Percentiles rank a stretch among this genome's conserved stretches.
These are phyloP conservation scores for Drosophila insularis DNA, from an alignment of 1,140 invertebrate genomes.

Conservation along the genomic window DNA sequence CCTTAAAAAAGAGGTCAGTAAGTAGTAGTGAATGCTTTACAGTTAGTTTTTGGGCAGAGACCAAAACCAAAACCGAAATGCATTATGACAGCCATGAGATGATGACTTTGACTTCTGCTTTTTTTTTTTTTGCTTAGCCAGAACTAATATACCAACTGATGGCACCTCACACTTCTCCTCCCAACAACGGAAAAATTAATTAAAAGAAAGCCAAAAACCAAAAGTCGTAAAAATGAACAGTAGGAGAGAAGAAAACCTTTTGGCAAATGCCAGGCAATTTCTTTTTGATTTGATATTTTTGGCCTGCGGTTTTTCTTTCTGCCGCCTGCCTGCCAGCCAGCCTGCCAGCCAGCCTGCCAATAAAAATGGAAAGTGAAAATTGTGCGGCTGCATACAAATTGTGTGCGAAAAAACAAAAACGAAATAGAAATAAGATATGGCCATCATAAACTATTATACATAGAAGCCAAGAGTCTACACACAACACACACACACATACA, in stretches of 20 bases:
- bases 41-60: conserved; percentile 74
- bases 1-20: conserved; percentile 72
- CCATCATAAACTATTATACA: conserved; percentile 66
- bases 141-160: conserved; percentile 62
- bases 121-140: conserved; percentile 46
- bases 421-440: conserved; percentile 45
- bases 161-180: background rate
- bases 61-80: conserved; percentile 62
- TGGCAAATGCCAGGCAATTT: conserved; percentile 71
- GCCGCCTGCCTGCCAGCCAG: conserved; percentile 23
- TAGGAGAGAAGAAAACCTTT: conserved; percentile 54
- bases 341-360: conserved; percentile 64
- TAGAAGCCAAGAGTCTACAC: conserved; percentile 53
- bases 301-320: conserved; percentile 39
- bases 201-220: conserved; percentile 70
- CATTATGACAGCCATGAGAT: conserved; percentile 66
- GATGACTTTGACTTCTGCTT: conserved; percentile 55
- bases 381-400: conserved; percentile 79
- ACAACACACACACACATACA: conserved; percentile 53
- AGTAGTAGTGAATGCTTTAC: conserved; percentile 70
- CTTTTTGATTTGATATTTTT: conserved; percentile 73
- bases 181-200: conserved; percentile 57
- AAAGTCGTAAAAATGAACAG: conserved; percentile 40
- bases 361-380: conserved; percentile 81
- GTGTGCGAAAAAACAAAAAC: conserved; percentile 53